Evolutionary conservation across 2,113 vertebrate species (phyloP), one percentile per base, ranked within the genome.

Genomic region (Cnemophilus loriae): DNA sequence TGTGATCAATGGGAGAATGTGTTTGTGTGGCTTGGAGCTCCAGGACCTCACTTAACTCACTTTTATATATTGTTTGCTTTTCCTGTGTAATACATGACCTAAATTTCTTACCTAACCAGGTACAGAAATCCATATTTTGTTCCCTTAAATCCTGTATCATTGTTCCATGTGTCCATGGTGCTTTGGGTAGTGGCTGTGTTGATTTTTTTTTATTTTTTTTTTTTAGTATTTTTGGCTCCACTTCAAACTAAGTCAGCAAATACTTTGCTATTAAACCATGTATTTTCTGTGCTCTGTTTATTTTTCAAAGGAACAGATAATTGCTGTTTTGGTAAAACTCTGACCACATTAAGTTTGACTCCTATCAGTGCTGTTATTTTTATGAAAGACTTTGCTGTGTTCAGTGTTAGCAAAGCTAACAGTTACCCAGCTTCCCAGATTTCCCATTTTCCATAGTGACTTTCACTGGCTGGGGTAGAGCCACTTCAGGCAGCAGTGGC

Each of bases 191-290:
- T 88, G 87, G 42, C 44, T 97, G 2, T 95, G 96, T 44, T 97
- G 95, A 95, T 96, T 98, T 98, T 98, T 98, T 98, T 98, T 96
- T 98, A n/a, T n/a, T 98, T 98, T 98, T 98, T 97, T 98, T 98
- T 98, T 98, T 98, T 98, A 97, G 94, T 95, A 56, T 98, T 77
- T 77, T 68, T 99, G 98, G 98, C 98, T 98, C 74, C 82, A 59
- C 94, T 97, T 98, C 96, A 97, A 94, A 96, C 97, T 95, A 97
- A 98, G 98, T 99, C 98, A 99, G 99, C 98, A 98, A 98, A 98
- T 96, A 98, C 98, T 95, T 97, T 42, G 41, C 81, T 96, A 75
- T 97, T 97, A 94, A 97, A 96, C 95, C 93, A 46, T 44, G 88
- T 79, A 91, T 75, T 97, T 97, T 97, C 90, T 96, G 88, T 71